Evolutionary conservation across 2,797 vertebrate genomes (phyloP).

Genomic region (Orientallactaga sibirica): DNA sequence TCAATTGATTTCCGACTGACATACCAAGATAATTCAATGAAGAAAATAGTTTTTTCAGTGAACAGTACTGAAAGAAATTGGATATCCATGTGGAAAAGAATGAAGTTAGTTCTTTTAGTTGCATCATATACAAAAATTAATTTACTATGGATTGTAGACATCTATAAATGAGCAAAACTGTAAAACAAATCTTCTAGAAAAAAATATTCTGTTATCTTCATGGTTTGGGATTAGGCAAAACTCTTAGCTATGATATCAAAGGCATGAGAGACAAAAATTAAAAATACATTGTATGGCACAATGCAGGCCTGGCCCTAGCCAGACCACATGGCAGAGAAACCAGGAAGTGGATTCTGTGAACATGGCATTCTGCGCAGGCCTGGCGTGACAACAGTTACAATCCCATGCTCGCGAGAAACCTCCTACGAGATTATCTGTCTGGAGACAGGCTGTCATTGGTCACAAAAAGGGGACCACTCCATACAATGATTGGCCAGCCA

Average conservation of each 20-base stretch:
- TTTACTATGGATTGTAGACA: background rate
- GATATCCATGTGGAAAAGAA: background rate
- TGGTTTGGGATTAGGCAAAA: background rate
- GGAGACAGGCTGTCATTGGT: too few species aligned
- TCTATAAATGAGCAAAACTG: background rate
- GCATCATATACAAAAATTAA: background rate
- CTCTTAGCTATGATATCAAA: background rate
- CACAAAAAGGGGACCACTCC: too few species aligned
- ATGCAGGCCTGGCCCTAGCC: too few species aligned
- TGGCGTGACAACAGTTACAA: too few species aligned
- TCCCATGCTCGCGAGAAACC: too few species aligned
- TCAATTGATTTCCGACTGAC: slow-evolving; percentile 3
- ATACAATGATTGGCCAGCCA: too few species aligned
- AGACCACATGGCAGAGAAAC: too few species aligned
- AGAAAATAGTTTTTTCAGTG: background rate
- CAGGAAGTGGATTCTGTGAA: too few species aligned
- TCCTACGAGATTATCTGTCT: too few species aligned
- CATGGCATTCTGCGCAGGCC: too few species aligned
- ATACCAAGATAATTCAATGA: background rate
- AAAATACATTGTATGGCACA: background rate
- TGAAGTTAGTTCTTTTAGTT: background rate
- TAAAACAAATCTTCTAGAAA: background rate
- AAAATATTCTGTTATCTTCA: background rate
- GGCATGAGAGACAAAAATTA: background rate
- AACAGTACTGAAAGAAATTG: background rate